Percentiles rank a stretch among this genome's conserved stretches.
Evolutionary conservation across 2,888 invertebrate genomes (phyloP).

Genomic region (Drosophila heteroneura): DNA sequence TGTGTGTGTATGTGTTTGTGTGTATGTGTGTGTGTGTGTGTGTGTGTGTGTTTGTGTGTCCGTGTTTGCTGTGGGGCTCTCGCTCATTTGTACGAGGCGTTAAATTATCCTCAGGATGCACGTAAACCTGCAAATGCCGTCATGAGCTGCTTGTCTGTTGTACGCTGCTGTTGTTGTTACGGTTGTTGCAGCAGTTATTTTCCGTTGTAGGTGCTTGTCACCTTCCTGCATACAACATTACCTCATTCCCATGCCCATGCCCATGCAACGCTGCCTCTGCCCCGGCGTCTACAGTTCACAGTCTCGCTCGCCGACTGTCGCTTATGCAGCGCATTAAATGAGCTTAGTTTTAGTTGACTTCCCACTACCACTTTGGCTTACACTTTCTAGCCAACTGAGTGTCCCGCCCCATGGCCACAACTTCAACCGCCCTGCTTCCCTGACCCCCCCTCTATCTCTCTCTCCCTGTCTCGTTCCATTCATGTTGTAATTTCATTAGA

Average conservation of each 20-base stretch:
- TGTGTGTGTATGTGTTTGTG: background rate
- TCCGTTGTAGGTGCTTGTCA: slow-evolving; percentile 45
- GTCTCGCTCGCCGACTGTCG: slow-evolving; percentile 40
- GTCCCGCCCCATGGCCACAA: slow-evolving; percentile 20
- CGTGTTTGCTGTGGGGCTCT: slow-evolving; percentile 22
- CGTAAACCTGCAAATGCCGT: slow-evolving; percentile 76
- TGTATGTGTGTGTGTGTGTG: slow-evolving; percentile 2
- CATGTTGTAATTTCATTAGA: slow-evolving; percentile 74
- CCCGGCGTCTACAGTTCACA: background rate
- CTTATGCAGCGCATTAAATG: slow-evolving; percentile 77
- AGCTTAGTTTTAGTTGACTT: slow-evolving; percentile 81
- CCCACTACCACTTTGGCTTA: slow-evolving; percentile 77
- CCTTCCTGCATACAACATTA: slow-evolving; percentile 5
- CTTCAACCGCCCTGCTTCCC: background rate
- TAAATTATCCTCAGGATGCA: slow-evolving; percentile 80
- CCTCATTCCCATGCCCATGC: background rate
- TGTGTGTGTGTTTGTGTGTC: background rate
- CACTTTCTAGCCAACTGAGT: slow-evolving; percentile 43
- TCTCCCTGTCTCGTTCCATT: background rate
- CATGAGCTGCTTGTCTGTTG: slow-evolving; percentile 56
- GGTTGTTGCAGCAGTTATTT: slow-evolving; percentile 41
- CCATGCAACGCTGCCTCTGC: background rate
- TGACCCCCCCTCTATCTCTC: background rate
- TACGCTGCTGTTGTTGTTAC: slow-evolving; percentile 34
- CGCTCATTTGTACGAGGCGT: slow-evolving; percentile 74